Evolutionary conservation across 1,140 invertebrate species (phyloP).

Genomic region (Cydia pomonella): DNA sequence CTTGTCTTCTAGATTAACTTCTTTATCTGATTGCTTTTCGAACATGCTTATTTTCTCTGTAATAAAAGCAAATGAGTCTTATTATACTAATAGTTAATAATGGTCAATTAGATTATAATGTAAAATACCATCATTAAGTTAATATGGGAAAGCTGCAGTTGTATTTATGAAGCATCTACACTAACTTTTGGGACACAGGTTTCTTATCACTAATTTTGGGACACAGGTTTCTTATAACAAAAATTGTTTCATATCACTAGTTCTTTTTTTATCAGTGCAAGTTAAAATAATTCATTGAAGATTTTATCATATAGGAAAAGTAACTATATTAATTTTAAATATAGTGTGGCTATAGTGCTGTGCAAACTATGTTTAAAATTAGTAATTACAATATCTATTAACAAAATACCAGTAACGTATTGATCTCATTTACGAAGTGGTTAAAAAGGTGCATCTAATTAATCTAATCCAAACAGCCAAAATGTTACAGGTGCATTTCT

Average conservation of each 20-base stretch:
- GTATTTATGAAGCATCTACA: neutral
- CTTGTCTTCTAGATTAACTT: constrained; percentile 59
- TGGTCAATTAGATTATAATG: neutral
- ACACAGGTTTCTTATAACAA: neutral
- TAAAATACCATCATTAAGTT: neutral
- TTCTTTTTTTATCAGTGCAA: too few species aligned
- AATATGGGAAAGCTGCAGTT: neutral
- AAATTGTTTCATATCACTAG: neutral
- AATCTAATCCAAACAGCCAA: neutral
- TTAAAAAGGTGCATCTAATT: neutral
- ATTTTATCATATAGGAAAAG: too few species aligned
- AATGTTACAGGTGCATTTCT: constrained; percentile 1
- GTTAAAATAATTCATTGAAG: too few species aligned
- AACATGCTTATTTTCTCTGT: constrained; percentile 78
- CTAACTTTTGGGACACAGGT: neutral
- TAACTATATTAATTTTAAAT: too few species aligned
- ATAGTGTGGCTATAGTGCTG: too few species aligned
- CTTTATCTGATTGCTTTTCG: constrained; percentile 72
- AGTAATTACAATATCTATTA: too few species aligned
- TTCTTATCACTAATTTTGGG: neutral
- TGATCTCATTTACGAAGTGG: too few species aligned
- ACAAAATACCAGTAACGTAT: too few species aligned
- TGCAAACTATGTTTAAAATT: too few species aligned
- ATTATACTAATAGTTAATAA: neutral
- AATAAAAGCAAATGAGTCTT: constrained; percentile 43